Evolutionary conservation across 2,888 invertebrate species (phyloP).

Genomic region (Phyllotreta striolata): DNA sequence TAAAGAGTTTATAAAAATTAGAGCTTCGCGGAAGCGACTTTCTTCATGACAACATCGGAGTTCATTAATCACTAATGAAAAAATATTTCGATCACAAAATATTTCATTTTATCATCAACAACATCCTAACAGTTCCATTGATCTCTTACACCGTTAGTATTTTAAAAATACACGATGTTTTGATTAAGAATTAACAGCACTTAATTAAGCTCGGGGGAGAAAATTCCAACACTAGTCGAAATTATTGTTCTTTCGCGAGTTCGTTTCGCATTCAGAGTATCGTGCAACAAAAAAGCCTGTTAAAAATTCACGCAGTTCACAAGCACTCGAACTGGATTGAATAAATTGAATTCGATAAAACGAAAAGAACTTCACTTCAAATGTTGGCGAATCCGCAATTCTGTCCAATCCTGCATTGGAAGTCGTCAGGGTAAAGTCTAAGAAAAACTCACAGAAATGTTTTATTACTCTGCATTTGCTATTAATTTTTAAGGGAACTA

Average conservation of each 20-base stretch:
- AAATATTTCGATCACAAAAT: no score
- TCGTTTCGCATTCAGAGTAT: constrained; percentile 7
- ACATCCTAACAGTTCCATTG: no score
- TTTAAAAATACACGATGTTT: no score
- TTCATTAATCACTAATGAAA: no score
- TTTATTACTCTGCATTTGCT: not conserved
- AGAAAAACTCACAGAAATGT: not conserved
- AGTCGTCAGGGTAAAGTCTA: constrained; percentile 1
- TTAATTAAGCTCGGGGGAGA: not conserved
- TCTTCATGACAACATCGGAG: no score
- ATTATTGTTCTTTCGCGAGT: constrained; percentile 8
- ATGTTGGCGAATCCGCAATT: constrained; percentile 17
- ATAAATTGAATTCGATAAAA: constrained; percentile 24
- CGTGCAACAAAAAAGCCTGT: constrained; percentile 4
- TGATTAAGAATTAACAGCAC: no score
- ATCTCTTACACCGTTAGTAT: no score
- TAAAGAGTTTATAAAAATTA: no score
- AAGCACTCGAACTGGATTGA: constrained; percentile 17
- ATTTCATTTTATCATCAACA: no score
- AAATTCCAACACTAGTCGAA: not conserved
- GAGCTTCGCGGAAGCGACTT: no score
- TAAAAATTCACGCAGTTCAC: constrained; percentile 23
- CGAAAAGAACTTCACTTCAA: constrained; percentile 18
- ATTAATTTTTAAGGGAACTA: not conserved
- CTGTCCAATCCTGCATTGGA: constrained; percentile 10